phyloP scores from a whole-genome alignment of 2,888 invertebrate species.

The Carpatolechia fugitivella region DNA sequence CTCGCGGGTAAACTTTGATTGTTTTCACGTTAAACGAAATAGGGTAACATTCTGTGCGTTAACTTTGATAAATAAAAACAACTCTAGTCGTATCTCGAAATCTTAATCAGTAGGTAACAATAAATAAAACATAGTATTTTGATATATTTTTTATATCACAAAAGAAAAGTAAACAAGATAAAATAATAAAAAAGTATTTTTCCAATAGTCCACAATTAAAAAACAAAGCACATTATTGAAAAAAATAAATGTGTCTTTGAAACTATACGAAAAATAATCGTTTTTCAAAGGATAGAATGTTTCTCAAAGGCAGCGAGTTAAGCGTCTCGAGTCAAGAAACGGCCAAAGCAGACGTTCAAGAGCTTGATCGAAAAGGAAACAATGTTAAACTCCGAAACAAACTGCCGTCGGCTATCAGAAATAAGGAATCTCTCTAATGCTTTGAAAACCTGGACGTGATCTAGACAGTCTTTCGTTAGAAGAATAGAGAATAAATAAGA shows the following conservation, averaged over 20 bases:
- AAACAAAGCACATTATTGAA: too few species aligned
- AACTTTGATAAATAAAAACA: too few species aligned
- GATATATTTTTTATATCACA: too few species aligned
- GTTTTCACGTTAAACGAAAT: neutral
- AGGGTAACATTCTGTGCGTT: neutral
- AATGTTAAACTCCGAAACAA: slow-evolving; percentile 71
- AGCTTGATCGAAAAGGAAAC: slow-evolving; percentile 65
- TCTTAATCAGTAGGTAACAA: too few species aligned
- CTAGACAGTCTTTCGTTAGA: slow-evolving; percentile 21
- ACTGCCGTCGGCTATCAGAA: slow-evolving; percentile 52
- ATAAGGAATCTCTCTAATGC: slow-evolving; percentile 34
- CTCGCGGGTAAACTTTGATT: neutral
- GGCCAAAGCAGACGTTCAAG: slow-evolving; percentile 56
- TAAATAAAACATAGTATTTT: too few species aligned
- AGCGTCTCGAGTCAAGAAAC: slow-evolving; percentile 33
- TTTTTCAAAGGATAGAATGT: slow-evolving; percentile 27
- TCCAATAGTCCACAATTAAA: too few species aligned
- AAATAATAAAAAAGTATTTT: too few species aligned
- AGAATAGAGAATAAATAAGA: neutral
- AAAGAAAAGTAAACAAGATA: too few species aligned
- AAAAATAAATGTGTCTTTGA: neutral
- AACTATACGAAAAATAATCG: slow-evolving; percentile 7
- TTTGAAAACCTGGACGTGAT: slow-evolving; percentile 37
- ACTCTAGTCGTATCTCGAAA: too few species aligned
- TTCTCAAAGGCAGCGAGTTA: slow-evolving; percentile 44